These are phyloP conservation scores for Drosophila nr. medialis DNA, from an alignment of 2,888 invertebrate genomes.

Conservation along the genomic window DNA sequence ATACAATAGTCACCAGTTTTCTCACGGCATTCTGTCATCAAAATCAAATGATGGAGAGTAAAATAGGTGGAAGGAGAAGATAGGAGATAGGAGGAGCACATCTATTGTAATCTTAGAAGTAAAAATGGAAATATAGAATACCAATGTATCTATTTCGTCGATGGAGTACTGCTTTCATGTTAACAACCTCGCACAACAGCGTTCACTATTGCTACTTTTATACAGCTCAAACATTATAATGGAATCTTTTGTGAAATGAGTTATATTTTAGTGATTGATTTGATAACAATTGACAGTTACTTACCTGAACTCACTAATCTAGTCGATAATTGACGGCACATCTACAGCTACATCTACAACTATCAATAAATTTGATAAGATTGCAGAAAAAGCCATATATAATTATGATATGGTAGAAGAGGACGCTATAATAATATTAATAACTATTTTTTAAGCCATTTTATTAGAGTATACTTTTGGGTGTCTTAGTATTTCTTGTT, in stretches of 20 bases:
- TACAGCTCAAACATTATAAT: not conserved
- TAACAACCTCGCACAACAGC: not conserved
- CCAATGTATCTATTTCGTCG: slow-evolving; percentile 79
- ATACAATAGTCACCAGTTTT: too few relatives aligned
- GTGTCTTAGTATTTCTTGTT: slow-evolving; percentile 8
- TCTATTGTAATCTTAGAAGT: slow-evolving; percentile 5
- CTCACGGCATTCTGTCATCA: slow-evolving; percentile 10
- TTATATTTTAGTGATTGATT: not conserved
- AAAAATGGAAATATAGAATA: not conserved
- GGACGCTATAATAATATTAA: not conserved
- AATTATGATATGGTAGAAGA: not conserved
- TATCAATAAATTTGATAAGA: slow-evolving; percentile 27
- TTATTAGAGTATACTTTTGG: slow-evolving; percentile 48
- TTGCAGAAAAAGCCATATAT: not conserved
- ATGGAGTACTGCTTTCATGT: slow-evolving; percentile 20
- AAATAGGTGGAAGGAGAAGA: too few relatives aligned
- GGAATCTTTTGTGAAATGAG: not conserved
- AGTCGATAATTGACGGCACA: not conserved
- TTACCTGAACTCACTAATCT: not conserved
- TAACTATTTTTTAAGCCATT: not conserved
- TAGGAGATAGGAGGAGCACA: too few relatives aligned
- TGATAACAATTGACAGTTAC: not conserved
- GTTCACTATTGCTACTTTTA: slow-evolving; percentile 1
- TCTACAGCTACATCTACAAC: too few relatives aligned
- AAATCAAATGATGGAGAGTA: slow-evolving; percentile 9